Percentiles rank a stretch among this genome's conserved stretches.
Conservation (phyloP, 2,888 invertebrate species). For the Lissonota sp. region DNA sequence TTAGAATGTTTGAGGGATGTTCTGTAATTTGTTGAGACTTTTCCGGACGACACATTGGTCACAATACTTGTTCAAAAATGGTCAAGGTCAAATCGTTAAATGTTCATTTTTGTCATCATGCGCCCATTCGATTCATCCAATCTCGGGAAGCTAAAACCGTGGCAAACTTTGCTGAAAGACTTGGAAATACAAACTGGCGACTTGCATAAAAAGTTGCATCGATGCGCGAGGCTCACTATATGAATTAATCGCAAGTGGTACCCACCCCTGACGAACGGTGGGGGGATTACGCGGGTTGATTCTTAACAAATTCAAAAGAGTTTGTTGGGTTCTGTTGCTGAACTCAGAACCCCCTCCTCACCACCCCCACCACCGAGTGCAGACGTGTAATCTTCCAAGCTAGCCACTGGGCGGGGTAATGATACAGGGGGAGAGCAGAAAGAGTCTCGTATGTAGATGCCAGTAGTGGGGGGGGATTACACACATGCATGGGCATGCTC, state of each 20-base stretch:
- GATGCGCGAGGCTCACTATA: conserved; percentile 29
- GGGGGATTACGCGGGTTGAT: conserved; percentile 43
- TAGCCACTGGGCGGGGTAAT: conserved; percentile 84
- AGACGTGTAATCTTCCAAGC: conserved; percentile 83
- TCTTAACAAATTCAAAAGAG: conserved; percentile 67
- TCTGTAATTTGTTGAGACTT: no score
- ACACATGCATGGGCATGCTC: conserved; percentile 61
- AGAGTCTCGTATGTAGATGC: conserved; percentile 73
- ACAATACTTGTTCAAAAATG: no score
- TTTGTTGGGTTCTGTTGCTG: conserved; percentile 62
- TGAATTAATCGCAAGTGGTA: background rate
- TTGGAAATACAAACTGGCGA: conserved; percentile 3
- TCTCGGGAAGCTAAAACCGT: no score
- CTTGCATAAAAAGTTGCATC: conserved; percentile 16
- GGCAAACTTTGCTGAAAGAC: no score
- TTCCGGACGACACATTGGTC: no score
- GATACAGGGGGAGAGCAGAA: conserved; percentile 70
- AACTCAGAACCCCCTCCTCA: conserved; percentile 49
- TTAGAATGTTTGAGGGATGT: no score
- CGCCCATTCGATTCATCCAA: no score
- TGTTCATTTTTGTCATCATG: no score
- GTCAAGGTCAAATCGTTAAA: no score
- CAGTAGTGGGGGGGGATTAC: conserved; percentile 72
- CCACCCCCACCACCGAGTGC: conserved; percentile 58
- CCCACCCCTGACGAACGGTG: background rate